Percentiles rank a stretch among this genome's conserved stretches.
Conservation (phyloP, 2,113 vertebrate genomes). For the Leucosticte australis region DNA sequence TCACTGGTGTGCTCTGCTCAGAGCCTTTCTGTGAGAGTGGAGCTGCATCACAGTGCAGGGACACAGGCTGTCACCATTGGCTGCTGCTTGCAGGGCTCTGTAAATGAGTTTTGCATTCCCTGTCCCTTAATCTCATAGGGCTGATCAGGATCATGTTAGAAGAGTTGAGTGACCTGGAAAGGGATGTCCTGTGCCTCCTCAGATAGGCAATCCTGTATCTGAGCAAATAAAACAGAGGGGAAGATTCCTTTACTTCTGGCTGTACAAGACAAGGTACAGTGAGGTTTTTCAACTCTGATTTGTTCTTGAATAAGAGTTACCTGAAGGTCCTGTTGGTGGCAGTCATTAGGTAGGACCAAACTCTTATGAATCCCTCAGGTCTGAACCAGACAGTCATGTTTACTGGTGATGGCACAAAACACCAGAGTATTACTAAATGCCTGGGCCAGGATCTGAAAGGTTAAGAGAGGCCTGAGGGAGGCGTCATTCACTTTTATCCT, state of each 20-base stretch:
- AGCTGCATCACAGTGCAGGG: neutral
- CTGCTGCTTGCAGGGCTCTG: neutral
- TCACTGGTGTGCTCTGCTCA: neutral
- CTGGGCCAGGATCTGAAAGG: neutral
- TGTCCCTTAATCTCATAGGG: neutral
- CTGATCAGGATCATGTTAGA: neutral
- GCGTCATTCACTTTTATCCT: accelerated
- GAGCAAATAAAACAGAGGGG: neutral
- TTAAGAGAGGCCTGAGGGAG: neutral
- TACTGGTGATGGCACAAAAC: neutral
- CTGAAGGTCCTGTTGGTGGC: neutral
- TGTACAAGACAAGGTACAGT: neutral
- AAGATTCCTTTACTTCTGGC: neutral
- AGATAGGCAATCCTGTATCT: neutral
- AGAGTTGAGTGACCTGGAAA: neutral
- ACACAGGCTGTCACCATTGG: neutral
- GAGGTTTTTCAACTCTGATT: neutral
- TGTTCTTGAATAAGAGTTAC: neutral
- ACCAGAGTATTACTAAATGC: neutral
- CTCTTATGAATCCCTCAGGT: neutral
- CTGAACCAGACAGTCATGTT: neutral
- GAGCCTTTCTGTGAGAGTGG: neutral
- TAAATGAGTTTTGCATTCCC: neutral
- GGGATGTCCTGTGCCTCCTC: neutral
- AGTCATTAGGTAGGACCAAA: neutral